Evolutionary conservation across 2,888 invertebrate species (phyloP).

Genomic region (Orchesellides sinensis): DNA sequence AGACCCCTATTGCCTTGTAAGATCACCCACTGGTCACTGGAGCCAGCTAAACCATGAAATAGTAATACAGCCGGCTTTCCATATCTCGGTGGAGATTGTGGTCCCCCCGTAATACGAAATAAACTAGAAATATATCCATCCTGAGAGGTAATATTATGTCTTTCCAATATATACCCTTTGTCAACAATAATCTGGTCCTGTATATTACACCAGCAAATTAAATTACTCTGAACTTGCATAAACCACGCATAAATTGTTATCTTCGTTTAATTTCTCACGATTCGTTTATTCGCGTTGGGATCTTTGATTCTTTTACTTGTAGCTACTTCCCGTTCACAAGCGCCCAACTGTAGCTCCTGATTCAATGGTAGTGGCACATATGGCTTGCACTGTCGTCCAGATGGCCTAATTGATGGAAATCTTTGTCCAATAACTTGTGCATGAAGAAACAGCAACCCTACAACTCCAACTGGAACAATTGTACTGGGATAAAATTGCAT

Average conservation of each 20-base stretch:
- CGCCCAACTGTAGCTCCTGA: neutral
- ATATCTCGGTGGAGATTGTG: constrained; percentile 1
- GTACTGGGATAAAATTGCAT: too few relatives aligned
- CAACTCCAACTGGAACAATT: too few relatives aligned
- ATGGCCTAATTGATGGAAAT: too few relatives aligned
- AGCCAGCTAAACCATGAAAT: constrained; percentile 43
- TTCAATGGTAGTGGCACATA: neutral
- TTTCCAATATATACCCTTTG: neutral
- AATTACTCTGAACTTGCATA: too few relatives aligned
- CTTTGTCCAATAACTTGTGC: neutral
- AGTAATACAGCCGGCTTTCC: constrained; percentile 45
- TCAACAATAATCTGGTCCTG: neutral
- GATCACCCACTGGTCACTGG: constrained; percentile 39
- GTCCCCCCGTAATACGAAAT: constrained; percentile 42
- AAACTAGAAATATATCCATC: constrained; percentile 53
- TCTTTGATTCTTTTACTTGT: neutral
- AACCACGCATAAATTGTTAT: too few relatives aligned
- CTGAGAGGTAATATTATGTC: constrained; percentile 30
- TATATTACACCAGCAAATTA: too few relatives aligned
- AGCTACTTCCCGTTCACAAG: constrained; percentile 6
- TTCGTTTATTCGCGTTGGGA: constrained; percentile 75
- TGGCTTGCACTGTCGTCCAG: neutral
- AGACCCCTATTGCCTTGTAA: constrained; percentile 27
- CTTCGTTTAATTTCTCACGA: too few relatives aligned
- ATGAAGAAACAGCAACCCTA: too few relatives aligned